phyloP scores from a whole-genome alignment of 2,797 vertebrate genomes.

The Atherinosoma microstoma region DNA sequence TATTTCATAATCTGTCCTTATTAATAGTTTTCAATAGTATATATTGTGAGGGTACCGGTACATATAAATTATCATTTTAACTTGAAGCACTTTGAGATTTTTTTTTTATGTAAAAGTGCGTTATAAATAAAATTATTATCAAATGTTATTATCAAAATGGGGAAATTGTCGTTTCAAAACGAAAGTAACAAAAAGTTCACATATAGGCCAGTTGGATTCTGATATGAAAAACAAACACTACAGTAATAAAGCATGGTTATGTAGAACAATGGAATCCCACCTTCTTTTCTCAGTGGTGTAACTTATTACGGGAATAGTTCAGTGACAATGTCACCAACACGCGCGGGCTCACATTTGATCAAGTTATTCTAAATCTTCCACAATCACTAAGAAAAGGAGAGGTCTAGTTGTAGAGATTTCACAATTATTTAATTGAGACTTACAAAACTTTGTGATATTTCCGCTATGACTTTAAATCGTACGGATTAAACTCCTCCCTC shows the following conservation, averaged over 20 bases:
- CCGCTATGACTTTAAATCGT: conserved; percentile 79
- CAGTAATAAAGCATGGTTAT: neutral
- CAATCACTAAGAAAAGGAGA: neutral
- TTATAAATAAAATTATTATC: no score
- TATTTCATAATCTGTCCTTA: neutral
- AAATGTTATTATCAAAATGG: no score
- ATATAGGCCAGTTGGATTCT: neutral
- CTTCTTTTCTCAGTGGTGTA: neutral
- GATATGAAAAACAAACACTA: neutral
- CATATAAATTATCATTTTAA: no score
- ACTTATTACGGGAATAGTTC: neutral
- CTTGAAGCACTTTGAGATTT: no score
- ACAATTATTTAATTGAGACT: conserved; percentile 13
- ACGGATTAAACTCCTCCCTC: conserved; percentile 78
- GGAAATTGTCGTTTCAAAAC: neutral
- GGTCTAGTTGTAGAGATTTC: neutral
- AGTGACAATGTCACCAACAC: neutral
- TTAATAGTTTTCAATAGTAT: neutral
- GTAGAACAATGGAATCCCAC: neutral
- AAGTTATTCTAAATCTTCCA: neutral
- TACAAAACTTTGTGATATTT: conserved; percentile 39
- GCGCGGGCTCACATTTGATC: neutral
- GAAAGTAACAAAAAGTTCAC: conserved; percentile 1
- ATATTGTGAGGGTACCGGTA: no score
- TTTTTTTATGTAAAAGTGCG: no score